phyloP scores from a whole-genome alignment of 2,888 invertebrate genomes.

The Druceiella hillmani region DNA sequence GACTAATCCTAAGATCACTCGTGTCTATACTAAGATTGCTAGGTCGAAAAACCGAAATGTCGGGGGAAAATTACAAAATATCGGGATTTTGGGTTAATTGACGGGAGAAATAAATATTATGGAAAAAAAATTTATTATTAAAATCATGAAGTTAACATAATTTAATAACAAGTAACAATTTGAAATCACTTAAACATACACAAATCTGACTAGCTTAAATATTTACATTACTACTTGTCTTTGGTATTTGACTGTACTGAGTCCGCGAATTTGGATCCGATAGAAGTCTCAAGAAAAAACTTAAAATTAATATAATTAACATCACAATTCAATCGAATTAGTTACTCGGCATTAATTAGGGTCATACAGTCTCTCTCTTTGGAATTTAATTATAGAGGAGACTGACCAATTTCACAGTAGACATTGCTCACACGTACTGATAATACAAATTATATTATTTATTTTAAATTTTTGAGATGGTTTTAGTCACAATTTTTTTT shows the following conservation, averaged over 20 bases:
- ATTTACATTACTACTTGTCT: no score
- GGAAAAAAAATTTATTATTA: no score
- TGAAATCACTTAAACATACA: no score
- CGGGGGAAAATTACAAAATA: no score
- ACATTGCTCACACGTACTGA: slow-evolving; percentile 1
- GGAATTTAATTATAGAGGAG: slow-evolving; percentile 4
- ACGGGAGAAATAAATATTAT: no score
- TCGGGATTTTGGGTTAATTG: no score
- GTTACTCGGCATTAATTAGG: slow-evolving; percentile 1
- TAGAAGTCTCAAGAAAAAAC: slow-evolving; percentile 4
- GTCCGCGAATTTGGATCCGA: slow-evolving; percentile 6
- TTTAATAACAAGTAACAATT: no score
- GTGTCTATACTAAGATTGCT: no score
- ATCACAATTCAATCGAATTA: slow-evolving; percentile 4
- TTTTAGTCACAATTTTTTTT: slow-evolving; percentile 1
- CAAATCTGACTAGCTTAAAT: no score
- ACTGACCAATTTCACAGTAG: slow-evolving; percentile 2
- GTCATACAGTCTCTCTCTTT: slow-evolving; percentile 7
- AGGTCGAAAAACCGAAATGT: no score
- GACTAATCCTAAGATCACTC: no score
- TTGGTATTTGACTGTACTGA: slow-evolving; percentile 1
- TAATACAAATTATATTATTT: neutral
- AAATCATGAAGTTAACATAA: no score
- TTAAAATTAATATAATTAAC: slow-evolving; percentile 2
- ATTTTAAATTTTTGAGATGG: slow-evolving; percentile 1